Evolutionary conservation across 2,797 vertebrate genomes (phyloP), one percentile per base, ranked within the genome.

Genomic region (Ptychadena robeensis): DNA sequence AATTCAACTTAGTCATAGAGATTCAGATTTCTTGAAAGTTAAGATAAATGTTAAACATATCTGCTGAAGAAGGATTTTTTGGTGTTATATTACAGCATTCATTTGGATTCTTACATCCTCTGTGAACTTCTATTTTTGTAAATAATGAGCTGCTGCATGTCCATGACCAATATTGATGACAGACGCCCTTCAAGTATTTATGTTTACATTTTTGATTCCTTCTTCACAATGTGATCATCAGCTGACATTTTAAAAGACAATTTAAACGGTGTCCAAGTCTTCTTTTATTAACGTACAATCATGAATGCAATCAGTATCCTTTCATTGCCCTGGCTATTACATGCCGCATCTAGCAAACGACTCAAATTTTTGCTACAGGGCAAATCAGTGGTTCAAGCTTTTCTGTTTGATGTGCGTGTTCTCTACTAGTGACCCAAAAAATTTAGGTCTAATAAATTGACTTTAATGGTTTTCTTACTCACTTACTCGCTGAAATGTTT

Each of bases 361-460:
- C 87, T 90, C 87, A 87, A 86, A 89, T 88, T 87, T 87, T 87
- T 87, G 86, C 86, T 91, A 89, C 89, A 88, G 85, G 86, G 85
- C 86, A 88, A 87, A 93, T 89, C 87, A 91, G 82, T 80, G 88
- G 78, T 89, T 91, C 82, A 79, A 85, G 86, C 66, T 89, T 91
- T 91, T 90, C 85, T 91, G 87, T 91, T 93, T 89, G 90, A 92
- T 91, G 87, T 91, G 78, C 86, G 85, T 87, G 83, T 89, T 91
- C 87, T 88, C 76, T 90, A 88, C 82, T 88, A 92, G 68, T 90
- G 90, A 93, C 89, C 85, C 86, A 87, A 88, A 92, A 92, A 90
- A 90, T 88, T 86, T 88, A 92, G 89, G 88, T 91, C 88, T 93
- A 92, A 93, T 92, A 90, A 93, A 91, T 88, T 91, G 89, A 84